phyloP scores from a whole-genome alignment of 2,797 vertebrate genomes.

The Eleutherodactylus coqui region DNA sequence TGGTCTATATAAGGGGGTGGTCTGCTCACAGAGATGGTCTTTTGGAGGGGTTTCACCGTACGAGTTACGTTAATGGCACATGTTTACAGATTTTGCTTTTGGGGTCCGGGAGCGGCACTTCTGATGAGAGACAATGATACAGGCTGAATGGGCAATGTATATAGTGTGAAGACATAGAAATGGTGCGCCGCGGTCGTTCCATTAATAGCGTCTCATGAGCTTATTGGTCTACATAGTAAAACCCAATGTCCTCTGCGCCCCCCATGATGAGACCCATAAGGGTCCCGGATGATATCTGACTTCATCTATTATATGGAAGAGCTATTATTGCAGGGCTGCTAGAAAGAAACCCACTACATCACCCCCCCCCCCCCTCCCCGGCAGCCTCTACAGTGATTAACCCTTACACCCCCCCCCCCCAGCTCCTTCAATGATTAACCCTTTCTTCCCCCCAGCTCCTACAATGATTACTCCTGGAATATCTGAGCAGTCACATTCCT shows the following conservation, averaged over 20 bases:
- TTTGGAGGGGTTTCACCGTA: neutral
- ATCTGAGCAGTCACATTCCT: conserved; percentile 33
- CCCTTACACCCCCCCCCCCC: neutral
- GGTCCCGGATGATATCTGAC: neutral
- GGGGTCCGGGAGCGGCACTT: neutral
- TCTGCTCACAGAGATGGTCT: no score
- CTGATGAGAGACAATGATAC: neutral
- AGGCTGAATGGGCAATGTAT: neutral
- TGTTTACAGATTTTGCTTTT: neutral
- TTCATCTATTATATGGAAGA: neutral
- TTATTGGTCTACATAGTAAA: neutral
- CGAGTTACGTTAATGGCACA: neutral
- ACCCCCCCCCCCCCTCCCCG: no score
- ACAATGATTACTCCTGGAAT: conserved; percentile 55
- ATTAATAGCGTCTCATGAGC: neutral
- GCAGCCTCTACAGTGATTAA: conserved; percentile 46
- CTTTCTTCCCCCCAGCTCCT: neutral
- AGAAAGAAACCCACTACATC: conserved; percentile 1
- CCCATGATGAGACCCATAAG: neutral
- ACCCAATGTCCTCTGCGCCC: neutral
- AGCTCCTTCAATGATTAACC: conserved; percentile 56
- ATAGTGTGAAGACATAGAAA: neutral
- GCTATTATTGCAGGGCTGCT: neutral
- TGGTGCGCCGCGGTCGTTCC: no score
- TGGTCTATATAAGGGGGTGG: no score